Conservation (phyloP, 2,113 vertebrate genomes). For the Pavo muticus region DNA sequence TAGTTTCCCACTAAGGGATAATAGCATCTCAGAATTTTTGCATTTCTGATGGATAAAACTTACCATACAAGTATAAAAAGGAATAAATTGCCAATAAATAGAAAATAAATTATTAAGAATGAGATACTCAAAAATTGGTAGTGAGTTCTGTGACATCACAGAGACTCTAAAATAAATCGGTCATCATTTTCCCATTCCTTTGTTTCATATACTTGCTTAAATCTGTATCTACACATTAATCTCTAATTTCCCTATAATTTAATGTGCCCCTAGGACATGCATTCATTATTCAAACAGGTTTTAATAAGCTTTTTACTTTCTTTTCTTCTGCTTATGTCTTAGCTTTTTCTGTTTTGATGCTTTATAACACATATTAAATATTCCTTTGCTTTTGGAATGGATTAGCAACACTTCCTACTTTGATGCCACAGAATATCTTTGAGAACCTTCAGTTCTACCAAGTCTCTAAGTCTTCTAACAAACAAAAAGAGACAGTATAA, state of each 20-base stretch:
- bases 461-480: background rate
- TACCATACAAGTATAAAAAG: background rate
- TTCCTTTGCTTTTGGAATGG: background rate
- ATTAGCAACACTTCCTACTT: background rate
- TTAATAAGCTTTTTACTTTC: background rate
- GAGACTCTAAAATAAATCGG: background rate
- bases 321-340: background rate
- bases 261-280: background rate
- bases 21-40: accelerated
- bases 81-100: background rate
- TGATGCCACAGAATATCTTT: background rate
- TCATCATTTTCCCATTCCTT: background rate
- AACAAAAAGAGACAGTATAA: background rate
- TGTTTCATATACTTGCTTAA: background rate
- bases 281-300: background rate
- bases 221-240: background rate
- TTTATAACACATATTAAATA: background rate
- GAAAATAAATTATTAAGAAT: background rate
- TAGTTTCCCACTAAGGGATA: background rate
- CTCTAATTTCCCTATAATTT: background rate
- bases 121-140: background rate
- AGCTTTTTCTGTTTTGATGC: background rate
- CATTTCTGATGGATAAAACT: background rate
- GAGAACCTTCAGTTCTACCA: background rate
- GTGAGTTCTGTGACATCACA: background rate